Evolutionary conservation across 2,113 vertebrate genomes (phyloP).

Genomic region (Oreotrochilus melanogaster): DNA sequence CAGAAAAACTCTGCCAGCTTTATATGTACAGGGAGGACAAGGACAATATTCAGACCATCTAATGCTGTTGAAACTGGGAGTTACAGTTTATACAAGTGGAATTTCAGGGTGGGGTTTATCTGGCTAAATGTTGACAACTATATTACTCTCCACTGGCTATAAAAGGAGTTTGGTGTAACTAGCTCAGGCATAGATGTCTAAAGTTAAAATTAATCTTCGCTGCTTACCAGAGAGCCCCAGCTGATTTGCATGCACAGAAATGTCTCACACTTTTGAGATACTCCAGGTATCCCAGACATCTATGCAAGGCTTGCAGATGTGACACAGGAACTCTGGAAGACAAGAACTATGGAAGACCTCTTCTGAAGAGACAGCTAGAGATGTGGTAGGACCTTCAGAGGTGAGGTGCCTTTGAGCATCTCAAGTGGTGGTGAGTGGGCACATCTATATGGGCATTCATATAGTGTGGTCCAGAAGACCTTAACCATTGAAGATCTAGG

Average conservation of each 20-base stretch:
- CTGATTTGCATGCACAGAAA: background rate
- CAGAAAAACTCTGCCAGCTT: background rate
- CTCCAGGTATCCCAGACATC: background rate
- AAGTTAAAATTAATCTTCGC: slow-evolving; percentile 14
- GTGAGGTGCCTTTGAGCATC: background rate
- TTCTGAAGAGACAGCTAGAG: background rate
- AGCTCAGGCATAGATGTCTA: background rate
- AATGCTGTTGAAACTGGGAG: background rate
- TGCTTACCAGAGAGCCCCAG: background rate
- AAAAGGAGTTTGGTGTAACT: slow-evolving; percentile 21
- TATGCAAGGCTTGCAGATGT: background rate
- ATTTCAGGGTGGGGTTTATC: slow-evolving; percentile 13
- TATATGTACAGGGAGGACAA: background rate
- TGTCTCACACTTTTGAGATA: background rate
- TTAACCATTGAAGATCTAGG: background rate
- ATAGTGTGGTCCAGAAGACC: background rate
- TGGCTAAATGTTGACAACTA: background rate
- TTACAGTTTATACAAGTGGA: background rate
- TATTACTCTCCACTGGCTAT: slow-evolving; percentile 22
- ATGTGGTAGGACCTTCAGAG: background rate
- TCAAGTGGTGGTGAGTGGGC: background rate
- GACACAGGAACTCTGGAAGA: background rate
- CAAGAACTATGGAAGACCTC: no score
- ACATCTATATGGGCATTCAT: background rate
- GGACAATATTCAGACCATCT: background rate